Percentiles rank a stretch among this genome's conserved stretches.
Conservation (phyloP, 2,888 invertebrate genomes). For the Aquatica leii region DNA sequence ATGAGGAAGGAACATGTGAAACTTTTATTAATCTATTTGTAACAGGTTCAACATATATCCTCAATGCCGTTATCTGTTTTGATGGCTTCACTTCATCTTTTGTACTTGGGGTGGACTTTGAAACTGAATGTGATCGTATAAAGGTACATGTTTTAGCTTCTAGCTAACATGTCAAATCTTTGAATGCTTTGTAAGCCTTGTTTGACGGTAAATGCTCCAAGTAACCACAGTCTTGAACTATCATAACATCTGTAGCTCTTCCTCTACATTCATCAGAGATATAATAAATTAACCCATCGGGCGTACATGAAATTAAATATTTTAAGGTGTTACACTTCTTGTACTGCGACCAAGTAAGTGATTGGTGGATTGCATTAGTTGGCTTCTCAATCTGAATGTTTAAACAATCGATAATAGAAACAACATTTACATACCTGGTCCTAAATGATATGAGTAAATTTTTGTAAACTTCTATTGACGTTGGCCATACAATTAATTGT, state of each 20-base stretch:
- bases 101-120: background rate
- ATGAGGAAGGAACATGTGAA: conserved; percentile 35
- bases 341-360: conserved; percentile 46
- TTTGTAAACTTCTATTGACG: background rate
- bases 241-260: conserved; percentile 26
- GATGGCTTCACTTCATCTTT: background rate
- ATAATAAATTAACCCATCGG: conserved; percentile 36
- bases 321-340: conserved; percentile 49
- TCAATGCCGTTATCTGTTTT: conserved; percentile 37
- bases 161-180: conserved; percentile 7
- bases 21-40: conserved; percentile 40
- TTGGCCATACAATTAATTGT: background rate
- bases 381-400: background rate
- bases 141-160: conserved; percentile 15
- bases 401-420: background rate
- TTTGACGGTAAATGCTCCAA: conserved; percentile 20
- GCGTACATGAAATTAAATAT: conserved; percentile 46
- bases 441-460: conserved; percentile 1
- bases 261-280: conserved; percentile 39
- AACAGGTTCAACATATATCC: conserved; percentile 42
- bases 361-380: background rate
- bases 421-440: background rate
- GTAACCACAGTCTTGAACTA: conserved; percentile 33
- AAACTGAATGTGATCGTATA: conserved; percentile 21
- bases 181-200: conserved; percentile 24